These are phyloP conservation scores for Popillia japonica DNA, from an alignment of 1,140 invertebrate genomes.

Conservation along the genomic window DNA sequence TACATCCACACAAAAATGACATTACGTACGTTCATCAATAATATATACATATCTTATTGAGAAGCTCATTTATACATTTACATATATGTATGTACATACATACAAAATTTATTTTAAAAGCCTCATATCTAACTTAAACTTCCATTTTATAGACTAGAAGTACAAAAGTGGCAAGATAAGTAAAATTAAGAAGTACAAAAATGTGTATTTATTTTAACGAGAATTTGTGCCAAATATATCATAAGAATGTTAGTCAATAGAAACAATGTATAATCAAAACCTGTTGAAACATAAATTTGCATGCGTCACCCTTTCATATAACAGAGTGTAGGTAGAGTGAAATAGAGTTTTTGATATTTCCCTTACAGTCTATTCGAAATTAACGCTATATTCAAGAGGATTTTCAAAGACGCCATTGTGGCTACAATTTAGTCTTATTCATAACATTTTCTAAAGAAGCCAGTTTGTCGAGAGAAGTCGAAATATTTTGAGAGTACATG, in stretches of 20 bases:
- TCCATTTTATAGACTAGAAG: no score
- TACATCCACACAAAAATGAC: no score
- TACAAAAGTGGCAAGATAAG: no score
- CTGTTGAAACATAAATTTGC: slow-evolving; percentile 53
- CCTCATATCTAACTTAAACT: no score
- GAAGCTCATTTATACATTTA: no score
- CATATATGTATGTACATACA: no score
- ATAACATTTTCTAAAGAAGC: slow-evolving; percentile 60
- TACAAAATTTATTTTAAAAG: no score
- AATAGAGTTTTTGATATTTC: slow-evolving; percentile 54
- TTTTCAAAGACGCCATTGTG: slow-evolving; percentile 60
- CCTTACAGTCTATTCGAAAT: slow-evolving; percentile 57
- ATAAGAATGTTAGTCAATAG: slow-evolving; percentile 37
- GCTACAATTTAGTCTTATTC: slow-evolving; percentile 60
- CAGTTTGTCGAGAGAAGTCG: slow-evolving; percentile 55
- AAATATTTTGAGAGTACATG: slow-evolving; percentile 55
- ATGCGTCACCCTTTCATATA: slow-evolving; percentile 48
- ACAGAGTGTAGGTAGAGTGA: slow-evolving; percentile 46
- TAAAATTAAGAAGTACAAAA: neutral
- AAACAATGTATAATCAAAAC: slow-evolving; percentile 52
- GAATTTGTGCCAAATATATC: slow-evolving; percentile 30
- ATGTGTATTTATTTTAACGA: neutral
- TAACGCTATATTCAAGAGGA: slow-evolving; percentile 60
- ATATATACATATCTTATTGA: no score
- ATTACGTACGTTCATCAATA: no score